These are phyloP conservation scores for Myrmophylax atrothorax DNA, from an alignment of 2,113 vertebrate species.

Conservation along the genomic window DNA sequence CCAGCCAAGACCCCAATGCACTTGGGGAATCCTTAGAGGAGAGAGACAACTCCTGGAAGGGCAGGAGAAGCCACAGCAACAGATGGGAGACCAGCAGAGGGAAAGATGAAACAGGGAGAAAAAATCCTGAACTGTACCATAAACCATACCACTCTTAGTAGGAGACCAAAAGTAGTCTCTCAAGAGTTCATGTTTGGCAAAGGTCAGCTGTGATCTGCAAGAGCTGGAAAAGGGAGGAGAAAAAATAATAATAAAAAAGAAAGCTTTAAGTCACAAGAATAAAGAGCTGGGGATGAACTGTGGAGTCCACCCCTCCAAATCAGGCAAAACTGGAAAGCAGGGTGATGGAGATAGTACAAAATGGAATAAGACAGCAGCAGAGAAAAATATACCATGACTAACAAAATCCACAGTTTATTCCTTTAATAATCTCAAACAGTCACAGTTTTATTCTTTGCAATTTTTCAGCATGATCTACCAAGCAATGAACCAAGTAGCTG, in stretches of 20 bases:
- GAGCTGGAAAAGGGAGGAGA: neutral
- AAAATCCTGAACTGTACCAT: neutral
- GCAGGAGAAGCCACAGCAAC: neutral
- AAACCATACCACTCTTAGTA: neutral
- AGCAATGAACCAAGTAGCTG: neutral
- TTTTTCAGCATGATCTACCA: constrained; percentile 12
- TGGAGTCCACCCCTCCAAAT: neutral
- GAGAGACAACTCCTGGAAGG: neutral
- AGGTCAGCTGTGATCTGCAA: neutral
- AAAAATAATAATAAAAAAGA: neutral
- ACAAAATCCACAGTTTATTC: neutral
- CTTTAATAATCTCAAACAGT: neutral
- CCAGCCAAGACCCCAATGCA: neutral
- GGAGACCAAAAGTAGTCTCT: neutral
- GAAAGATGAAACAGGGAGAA: neutral
- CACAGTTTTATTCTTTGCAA: neutral
- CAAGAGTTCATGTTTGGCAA: neutral
- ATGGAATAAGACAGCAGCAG: neutral
- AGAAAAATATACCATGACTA: neutral
- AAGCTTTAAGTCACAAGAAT: neutral
- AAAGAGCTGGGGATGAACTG: neutral
- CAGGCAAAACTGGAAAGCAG: neutral
- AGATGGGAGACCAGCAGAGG: neutral
- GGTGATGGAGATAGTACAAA: neutral
- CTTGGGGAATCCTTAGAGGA: neutral